phyloP scores from a whole-genome alignment of 2,797 vertebrate genomes.

The Siniperca obscura region DNA sequence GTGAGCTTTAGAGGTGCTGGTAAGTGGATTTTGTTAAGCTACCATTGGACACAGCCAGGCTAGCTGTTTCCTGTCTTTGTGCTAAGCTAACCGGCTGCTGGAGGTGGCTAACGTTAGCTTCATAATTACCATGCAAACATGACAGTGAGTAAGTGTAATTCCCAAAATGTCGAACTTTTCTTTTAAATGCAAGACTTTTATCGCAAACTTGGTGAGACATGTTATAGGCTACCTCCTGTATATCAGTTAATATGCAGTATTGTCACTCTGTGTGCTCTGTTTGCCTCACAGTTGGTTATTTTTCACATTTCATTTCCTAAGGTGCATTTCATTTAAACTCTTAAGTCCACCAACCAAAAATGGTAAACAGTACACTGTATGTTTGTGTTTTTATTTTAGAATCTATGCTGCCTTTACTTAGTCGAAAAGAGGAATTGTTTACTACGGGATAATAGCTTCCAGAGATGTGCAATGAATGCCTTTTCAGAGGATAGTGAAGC shows the following conservation, averaged over 20 bases:
- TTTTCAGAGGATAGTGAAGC: slow-evolving; percentile 47
- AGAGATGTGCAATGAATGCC: slow-evolving; percentile 67
- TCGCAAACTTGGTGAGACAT: neutral
- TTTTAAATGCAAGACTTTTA: slow-evolving; percentile 27
- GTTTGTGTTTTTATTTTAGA: slow-evolving; percentile 45
- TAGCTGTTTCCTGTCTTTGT: neutral
- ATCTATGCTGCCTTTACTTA: slow-evolving; percentile 71
- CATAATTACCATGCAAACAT: neutral
- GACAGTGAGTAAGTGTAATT: neutral
- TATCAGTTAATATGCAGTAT: slow-evolving; percentile 42
- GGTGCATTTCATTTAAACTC: slow-evolving; percentile 35
- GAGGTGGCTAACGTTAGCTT: no score
- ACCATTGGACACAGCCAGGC: no score
- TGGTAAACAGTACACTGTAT: slow-evolving; percentile 27
- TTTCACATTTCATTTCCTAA: slow-evolving; percentile 23
- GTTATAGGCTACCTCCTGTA: slow-evolving; percentile 25
- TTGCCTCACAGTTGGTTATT: slow-evolving; percentile 6
- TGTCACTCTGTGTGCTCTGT: slow-evolving; percentile 19
- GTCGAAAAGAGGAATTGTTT: slow-evolving; percentile 60
- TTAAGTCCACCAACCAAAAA: slow-evolving; percentile 9
- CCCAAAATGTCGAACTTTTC: neutral
- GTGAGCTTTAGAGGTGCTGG: neutral
- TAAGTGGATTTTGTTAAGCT: neutral
- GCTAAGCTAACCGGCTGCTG: neutral
- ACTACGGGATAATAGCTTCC: slow-evolving; percentile 45